phyloP scores from a whole-genome alignment of 2,888 invertebrate species.

The Heliconius sara region DNA sequence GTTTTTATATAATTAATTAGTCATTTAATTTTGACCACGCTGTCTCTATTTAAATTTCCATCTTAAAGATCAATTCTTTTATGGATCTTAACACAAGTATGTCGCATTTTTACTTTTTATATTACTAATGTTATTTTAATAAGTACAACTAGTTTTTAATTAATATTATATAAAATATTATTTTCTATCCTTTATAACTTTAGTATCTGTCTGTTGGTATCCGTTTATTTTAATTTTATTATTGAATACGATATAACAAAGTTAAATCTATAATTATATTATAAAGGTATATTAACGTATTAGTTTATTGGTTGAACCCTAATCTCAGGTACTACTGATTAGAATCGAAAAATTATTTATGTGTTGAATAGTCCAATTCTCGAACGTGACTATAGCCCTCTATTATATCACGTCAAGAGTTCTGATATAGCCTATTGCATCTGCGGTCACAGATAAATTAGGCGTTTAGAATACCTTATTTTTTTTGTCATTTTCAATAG shows the following conservation, averaged over 20 bases:
- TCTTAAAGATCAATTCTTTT: neutral
- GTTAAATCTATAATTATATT: no score
- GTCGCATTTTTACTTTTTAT: neutral
- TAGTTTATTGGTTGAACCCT: no score
- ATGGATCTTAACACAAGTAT: neutral
- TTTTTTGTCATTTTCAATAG: neutral
- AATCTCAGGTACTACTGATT: no score
- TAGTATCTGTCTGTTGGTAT: neutral
- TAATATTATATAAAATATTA: neutral
- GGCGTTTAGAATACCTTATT: neutral
- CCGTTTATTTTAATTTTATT: neutral
- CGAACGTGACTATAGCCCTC: no score
- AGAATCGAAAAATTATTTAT: no score
- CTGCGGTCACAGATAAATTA: neutral
- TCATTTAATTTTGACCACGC: neutral
- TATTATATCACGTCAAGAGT: no score
- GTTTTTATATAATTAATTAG: conserved; percentile 13
- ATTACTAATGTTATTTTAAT: neutral
- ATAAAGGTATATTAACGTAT: no score
- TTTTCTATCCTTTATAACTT: neutral
- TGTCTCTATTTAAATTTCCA: neutral
- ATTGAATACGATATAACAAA: no score
- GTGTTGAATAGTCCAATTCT: no score
- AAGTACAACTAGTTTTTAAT: neutral
- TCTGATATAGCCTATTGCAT: neutral